Conservation (phyloP, 1,140 invertebrate genomes). For the Ridgeia piscesae region DNA sequence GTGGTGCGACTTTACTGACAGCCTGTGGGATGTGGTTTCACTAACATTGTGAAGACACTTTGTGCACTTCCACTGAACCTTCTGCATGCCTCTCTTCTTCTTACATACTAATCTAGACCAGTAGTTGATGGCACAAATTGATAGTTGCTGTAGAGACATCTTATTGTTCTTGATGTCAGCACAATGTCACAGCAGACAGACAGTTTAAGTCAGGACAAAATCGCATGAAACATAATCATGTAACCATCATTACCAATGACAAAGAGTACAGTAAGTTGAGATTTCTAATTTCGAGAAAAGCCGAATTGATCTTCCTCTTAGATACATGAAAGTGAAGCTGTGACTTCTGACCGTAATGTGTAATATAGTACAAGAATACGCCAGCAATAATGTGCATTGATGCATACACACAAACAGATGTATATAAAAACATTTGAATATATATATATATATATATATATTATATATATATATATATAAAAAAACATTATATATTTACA, state of each 20-base stretch:
- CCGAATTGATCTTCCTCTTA: too few relatives aligned
- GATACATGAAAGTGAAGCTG: not conserved
- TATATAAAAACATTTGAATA: too few relatives aligned
- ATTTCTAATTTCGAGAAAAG: too few relatives aligned
- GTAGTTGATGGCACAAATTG: not conserved
- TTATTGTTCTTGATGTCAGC: not conserved
- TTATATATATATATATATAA: too few relatives aligned
- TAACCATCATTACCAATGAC: too few relatives aligned
- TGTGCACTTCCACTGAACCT: not conserved
- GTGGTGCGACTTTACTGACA: not conserved
- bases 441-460: too few relatives aligned
- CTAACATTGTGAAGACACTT: not conserved
- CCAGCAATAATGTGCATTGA: not conserved
- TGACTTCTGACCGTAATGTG: not conserved
- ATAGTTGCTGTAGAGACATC: not conserved
- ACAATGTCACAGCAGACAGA: not conserved
- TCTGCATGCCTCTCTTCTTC: not conserved
- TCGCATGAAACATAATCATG: too few relatives aligned
- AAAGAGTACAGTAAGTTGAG: too few relatives aligned
- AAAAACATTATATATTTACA: too few relatives aligned
- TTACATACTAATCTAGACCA: not conserved
- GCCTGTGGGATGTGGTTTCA: not conserved
- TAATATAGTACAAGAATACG: not conserved
- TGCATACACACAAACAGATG: not conserved
- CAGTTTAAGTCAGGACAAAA: too few relatives aligned